Evolutionary conservation across 2,888 invertebrate genomes (phyloP).

Genomic region (Dromius quadrimaculatus): DNA sequence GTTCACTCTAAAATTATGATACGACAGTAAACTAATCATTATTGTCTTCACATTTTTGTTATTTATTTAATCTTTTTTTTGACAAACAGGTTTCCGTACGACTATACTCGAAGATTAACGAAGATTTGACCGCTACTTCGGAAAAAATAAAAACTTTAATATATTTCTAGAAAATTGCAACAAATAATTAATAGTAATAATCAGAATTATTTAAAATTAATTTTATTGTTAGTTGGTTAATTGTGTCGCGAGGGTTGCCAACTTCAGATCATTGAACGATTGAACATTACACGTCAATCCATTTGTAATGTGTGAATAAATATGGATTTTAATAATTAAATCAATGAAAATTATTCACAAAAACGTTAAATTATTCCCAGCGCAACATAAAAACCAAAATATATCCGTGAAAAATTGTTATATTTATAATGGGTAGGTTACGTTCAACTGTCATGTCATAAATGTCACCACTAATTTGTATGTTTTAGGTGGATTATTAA

Average conservation of each 20-base stretch:
- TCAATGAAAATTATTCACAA: constrained; percentile 16
- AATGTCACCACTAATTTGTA: constrained; percentile 4
- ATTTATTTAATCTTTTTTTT: constrained; percentile 53
- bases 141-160: constrained; percentile 2
- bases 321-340: constrained; percentile 49
- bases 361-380: constrained; percentile 31
- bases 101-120: constrained; percentile 33
- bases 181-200: no score
- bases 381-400: constrained; percentile 2
- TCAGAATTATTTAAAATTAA: background rate
- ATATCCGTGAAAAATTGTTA: constrained; percentile 21
- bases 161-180: no score
- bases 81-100: constrained; percentile 50
- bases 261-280: constrained; percentile 45
- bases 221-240: constrained; percentile 1
- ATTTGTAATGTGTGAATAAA: constrained; percentile 49
- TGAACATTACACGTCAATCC: constrained; percentile 51
- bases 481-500: constrained; percentile 90
- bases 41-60: constrained; percentile 52
- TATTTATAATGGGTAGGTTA: constrained; percentile 48
- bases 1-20: constrained; percentile 50
- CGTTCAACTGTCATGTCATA: constrained; percentile 28
- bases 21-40: constrained; percentile 52
- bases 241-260: constrained; percentile 46
- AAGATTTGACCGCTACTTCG: constrained; percentile 50